These are phyloP conservation scores for Erythrolamprus reginae DNA, from an alignment of 2,113 vertebrate genomes.

Conservation along the genomic window DNA sequence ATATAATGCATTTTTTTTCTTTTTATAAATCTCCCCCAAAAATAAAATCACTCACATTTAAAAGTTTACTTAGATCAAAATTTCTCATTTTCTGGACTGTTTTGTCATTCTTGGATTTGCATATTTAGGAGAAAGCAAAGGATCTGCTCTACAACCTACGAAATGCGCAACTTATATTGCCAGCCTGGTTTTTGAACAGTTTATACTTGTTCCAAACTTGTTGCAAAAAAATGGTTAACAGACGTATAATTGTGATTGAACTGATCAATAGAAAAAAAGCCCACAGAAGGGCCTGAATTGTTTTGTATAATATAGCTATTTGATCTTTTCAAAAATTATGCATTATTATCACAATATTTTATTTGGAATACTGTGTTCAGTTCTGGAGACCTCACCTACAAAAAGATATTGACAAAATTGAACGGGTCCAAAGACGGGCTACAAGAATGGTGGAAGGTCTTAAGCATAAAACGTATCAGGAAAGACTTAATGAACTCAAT, in stretches of 20 bases:
- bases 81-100: neutral
- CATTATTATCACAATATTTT: neutral
- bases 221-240: no score
- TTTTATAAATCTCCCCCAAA: slow-evolving; percentile 17
- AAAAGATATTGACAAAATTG: no score
- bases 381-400: no score
- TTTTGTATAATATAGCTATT: neutral
- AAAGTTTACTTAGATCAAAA: slow-evolving; percentile 9
- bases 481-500: no score
- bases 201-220: no score
- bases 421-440: no score
- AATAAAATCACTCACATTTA: slow-evolving; percentile 30
- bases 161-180: neutral
- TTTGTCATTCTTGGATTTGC: slow-evolving; percentile 6
- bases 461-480: no score
- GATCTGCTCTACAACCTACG: neutral
- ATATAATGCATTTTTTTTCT: neutral
- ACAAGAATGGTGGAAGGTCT: no score
- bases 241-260: neutral
- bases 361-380: no score
- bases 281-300: neutral
- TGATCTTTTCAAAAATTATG: neutral
- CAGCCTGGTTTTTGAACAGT: no score
- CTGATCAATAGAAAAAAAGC: neutral
- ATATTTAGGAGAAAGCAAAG: neutral